Conservation (phyloP, 1,140 invertebrate genomes). For the Mycetomoellerius zeteki region DNA sequence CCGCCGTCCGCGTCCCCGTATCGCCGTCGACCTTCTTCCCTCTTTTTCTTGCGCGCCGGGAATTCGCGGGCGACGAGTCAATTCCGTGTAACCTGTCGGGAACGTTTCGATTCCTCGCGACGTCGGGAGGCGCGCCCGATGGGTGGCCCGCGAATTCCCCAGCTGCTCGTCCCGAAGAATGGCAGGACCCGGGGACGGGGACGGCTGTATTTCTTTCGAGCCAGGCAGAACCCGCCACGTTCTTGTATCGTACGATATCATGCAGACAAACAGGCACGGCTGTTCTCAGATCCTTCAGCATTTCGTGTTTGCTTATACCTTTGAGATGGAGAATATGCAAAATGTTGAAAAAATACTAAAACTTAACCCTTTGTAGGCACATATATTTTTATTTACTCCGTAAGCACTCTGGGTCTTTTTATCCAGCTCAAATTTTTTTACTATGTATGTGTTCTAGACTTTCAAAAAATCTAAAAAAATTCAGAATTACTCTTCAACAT, state of each 20-base stretch:
- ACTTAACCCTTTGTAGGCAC: background rate
- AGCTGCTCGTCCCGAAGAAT: slow-evolving; percentile 6
- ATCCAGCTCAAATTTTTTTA: no score
- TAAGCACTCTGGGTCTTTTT: no score
- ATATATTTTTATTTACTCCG: no score
- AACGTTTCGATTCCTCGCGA: slow-evolving; percentile 63
- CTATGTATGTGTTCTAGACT: no score
- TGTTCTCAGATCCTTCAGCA: background rate
- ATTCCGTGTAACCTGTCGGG: slow-evolving; percentile 68
- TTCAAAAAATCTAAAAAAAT: no score
- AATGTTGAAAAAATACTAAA: background rate
- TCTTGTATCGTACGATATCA: slow-evolving; percentile 38
- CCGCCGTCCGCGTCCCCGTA: slow-evolving; percentile 64
- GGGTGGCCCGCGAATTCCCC: slow-evolving; percentile 74
- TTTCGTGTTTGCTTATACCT: background rate
- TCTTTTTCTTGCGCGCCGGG: slow-evolving; percentile 56
- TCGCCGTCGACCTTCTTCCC: slow-evolving; percentile 43
- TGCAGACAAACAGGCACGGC: background rate
- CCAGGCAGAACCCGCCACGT: slow-evolving; percentile 38
- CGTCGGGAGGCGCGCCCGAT: slow-evolving; percentile 63
- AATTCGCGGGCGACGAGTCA: slow-evolving; percentile 76
- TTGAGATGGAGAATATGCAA: background rate
- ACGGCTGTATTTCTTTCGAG: slow-evolving; percentile 40
- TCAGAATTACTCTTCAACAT: no score
- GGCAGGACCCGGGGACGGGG: slow-evolving; percentile 3